Base-by-base conservation (phyloP, 1,140 invertebrate genomes). In the Hydropsyche tenuis region DNA sequence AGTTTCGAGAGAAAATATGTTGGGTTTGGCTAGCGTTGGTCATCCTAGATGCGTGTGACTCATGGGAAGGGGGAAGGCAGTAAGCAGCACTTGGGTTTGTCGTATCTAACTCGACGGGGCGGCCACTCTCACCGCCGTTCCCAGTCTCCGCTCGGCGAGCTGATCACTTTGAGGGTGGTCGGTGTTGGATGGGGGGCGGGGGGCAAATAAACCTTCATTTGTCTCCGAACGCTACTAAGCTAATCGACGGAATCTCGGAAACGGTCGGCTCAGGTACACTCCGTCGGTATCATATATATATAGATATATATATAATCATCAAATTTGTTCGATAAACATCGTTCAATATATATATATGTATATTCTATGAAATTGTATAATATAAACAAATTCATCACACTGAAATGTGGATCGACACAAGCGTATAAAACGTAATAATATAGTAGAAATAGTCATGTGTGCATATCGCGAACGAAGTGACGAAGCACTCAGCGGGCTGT, bases 21-120 rank as follows among this genome's bases (percentile, higher is more conserved):
- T 37, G 9, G 66, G 43, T 25, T 12, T 43, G 70, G n/a, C 53
- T 60, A 65, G 64, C 48, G 65, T 30, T 62, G 69, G 48, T 70
- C 74, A 37, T 75, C 74, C 74, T 75, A 72, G 53, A 75, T 64
- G 74, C 74, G 69, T 72, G 74, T 72, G 74, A 69, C 65, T 75
- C 65, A 37, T 37, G 30, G 30, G 30, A 37, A 37, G 9, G 71
- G 71, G 65, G 74, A 75, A 75, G 74, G 74, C 74, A 64, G 69
- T 73, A 76, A 76, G 75, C 75, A 53, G 75, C 75, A 76, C 75
- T 75, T 75, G 64, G 69, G 69, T 75, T 37, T 71, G 74, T 72
- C 74, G 74, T 69, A 69, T 69, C 66, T 69, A 69, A 69, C 22
- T 45, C 63, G 63, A 65, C 63, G 30, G 63, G 37, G 23, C 48